phyloP scores from a whole-genome alignment of 2,113 vertebrate genomes.

The Oreocharis arfaki region DNA sequence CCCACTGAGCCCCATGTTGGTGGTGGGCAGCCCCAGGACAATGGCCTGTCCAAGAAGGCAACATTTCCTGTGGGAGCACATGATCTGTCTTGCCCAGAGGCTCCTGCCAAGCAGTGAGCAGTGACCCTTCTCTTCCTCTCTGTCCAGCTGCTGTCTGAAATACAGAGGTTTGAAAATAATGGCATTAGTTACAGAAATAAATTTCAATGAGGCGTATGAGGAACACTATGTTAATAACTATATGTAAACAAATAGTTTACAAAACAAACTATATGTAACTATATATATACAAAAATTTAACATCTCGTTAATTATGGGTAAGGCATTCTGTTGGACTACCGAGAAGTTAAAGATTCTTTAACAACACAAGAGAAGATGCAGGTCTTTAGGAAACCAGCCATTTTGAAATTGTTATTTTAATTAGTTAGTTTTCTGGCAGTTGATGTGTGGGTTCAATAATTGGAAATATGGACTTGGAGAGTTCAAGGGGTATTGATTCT shows the following conservation, averaged over 20 bases:
- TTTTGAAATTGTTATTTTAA: background rate
- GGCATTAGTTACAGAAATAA: background rate
- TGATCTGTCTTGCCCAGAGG: background rate
- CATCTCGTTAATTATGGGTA: background rate
- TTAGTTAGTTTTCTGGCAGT: background rate
- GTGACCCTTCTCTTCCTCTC: background rate
- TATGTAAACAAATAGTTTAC: background rate
- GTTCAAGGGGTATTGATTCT: background rate
- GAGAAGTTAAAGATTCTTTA: background rate
- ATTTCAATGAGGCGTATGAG: background rate
- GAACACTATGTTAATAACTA: background rate
- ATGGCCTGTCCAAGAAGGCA: background rate
- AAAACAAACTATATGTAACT: background rate
- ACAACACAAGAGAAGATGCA: background rate
- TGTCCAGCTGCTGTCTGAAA: background rate
- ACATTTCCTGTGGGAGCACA: background rate
- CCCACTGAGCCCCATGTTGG: background rate
- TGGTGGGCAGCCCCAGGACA: background rate
- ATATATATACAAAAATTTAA: background rate
- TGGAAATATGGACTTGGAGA: background rate
- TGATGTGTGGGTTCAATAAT: background rate
- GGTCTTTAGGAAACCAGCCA: background rate
- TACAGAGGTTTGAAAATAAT: background rate
- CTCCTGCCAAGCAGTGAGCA: background rate
- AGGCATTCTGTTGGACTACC: background rate